These are phyloP conservation scores for Aepyceros melampus DNA, from an alignment of 2,113 vertebrate species.

Conservation along the genomic window DNA sequence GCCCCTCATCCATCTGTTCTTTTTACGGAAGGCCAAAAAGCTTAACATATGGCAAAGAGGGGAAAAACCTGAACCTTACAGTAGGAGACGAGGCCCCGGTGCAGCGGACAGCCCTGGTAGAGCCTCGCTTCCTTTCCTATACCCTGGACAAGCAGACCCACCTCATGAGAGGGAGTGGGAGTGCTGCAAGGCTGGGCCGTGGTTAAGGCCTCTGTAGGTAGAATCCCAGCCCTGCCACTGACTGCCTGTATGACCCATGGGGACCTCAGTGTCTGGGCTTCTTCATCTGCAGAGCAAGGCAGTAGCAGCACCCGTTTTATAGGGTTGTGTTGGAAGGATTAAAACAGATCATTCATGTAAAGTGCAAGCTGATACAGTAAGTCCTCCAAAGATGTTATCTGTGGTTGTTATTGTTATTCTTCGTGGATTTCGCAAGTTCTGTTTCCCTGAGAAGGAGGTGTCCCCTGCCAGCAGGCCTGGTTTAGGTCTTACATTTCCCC, in stretches of 20 bases:
- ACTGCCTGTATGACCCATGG: not conserved
- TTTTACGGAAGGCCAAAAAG: not conserved
- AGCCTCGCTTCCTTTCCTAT: not conserved
- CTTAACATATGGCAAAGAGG: not conserved
- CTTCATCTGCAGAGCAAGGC: not conserved
- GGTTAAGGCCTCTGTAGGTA: not conserved
- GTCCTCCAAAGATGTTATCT: not conserved
- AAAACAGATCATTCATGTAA: not conserved
- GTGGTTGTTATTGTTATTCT: not conserved
- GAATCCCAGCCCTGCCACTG: not conserved
- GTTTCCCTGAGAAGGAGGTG: not conserved
- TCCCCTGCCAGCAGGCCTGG: not conserved
- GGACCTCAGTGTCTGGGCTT: not conserved
- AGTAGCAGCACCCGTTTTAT: too few relatives aligned
- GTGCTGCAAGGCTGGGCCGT: not conserved
- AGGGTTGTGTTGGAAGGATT: not conserved
- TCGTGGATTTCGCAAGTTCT: not conserved
- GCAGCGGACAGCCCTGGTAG: accelerated
- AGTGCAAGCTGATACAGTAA: not conserved
- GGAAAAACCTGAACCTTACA: accelerated
- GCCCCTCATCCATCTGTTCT: not conserved
- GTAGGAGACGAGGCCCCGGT: not conserved
- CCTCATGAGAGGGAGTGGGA: not conserved
- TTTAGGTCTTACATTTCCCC: not conserved
- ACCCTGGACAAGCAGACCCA: not conserved